Base-by-base conservation (phyloP, 2,888 invertebrate genomes). In the Kryphioiulus occultus region DNA sequence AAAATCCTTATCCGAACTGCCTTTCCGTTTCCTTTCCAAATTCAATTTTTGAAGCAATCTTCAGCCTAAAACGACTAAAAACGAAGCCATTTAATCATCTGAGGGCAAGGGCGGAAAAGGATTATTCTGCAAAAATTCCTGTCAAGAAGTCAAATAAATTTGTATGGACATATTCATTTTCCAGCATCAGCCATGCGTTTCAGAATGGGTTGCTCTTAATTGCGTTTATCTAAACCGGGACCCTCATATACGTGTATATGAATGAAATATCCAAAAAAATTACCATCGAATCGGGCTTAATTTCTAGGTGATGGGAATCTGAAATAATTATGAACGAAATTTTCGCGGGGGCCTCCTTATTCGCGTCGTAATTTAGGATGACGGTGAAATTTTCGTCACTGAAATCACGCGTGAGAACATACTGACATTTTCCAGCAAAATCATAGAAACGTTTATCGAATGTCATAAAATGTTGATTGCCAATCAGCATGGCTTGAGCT, bases 331-430 rank as follows among this genome's bases (percentile, higher is more conserved):
- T 94, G 47, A 97, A 92, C 0, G 95, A 93, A 88, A 90, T 90
- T 90, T 94, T 94, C 85, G 93, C 93, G n/a, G 95, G 95, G 89
- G 95, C 94, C 22, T 68, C 39, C 78, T 94, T 93, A 87, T 90
- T 90, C 39, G 91, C 90, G 47, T 89, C 91, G 90, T 96, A 94
- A 90, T 95, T 95, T 17, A 95, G 94, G 87, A 95, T 93, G 10
- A 98, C 93, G 0, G 96, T 95, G 93, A 98, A 98, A 93, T 97
- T 96, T 89, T 96, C 95, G 91, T 97, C 95, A 22, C 95, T 94
- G 90, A 95, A 95, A 92, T 98, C 98, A 90, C 96, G 95, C 0
- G 95, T 95, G 9, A 98, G 92, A 0, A 98, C 93, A 92, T 98
- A 98, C 91, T 95, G 95, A 93, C 98, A 98, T 86, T 93, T 94